phyloP scores from a whole-genome alignment of 2,797 vertebrate genomes.

The Cirrhinus mrigala region DNA sequence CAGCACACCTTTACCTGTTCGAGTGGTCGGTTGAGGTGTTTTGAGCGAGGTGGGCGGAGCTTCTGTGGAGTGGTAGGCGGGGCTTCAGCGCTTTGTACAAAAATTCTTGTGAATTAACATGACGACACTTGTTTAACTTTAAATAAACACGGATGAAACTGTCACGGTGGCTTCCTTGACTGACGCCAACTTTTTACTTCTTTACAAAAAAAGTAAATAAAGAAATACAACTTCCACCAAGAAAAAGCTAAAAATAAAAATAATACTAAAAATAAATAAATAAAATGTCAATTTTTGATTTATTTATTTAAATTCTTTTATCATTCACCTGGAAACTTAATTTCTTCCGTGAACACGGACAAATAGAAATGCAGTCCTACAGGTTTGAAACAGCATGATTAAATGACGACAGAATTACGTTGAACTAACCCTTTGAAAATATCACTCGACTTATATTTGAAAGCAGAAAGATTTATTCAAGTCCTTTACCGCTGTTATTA shows the following conservation, averaged over 20 bases:
- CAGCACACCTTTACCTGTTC: constrained; percentile 59
- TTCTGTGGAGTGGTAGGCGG: not conserved
- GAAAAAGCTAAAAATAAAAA: not conserved
- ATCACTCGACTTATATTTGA: not conserved
- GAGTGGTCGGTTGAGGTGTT: constrained; percentile 24
- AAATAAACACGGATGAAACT: constrained; percentile 3
- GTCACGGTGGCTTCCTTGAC: constrained; percentile 1
- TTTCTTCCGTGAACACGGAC: not conserved
- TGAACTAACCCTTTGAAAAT: not conserved
- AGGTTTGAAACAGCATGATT: not conserved
- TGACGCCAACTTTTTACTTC: not conserved
- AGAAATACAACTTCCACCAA: no score
- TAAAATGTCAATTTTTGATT: no score
- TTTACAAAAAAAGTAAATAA: not conserved
- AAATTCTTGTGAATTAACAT: not conserved
- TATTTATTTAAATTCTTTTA: not conserved
- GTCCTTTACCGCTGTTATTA: not conserved
- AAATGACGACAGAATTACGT: not conserved
- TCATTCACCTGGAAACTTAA: not conserved
- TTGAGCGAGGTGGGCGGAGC: not conserved
- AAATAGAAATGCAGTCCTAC: not conserved
- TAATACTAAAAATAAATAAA: not conserved
- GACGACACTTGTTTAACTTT: constrained; percentile 27
- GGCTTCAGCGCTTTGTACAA: not conserved
- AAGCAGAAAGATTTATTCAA: constrained; percentile 30